A percentile compares a stretch with the other conserved stretches of the same genome.
Conservation (phyloP, 2,113 vertebrate genomes). For the Epinephelus lanceolatus region DNA sequence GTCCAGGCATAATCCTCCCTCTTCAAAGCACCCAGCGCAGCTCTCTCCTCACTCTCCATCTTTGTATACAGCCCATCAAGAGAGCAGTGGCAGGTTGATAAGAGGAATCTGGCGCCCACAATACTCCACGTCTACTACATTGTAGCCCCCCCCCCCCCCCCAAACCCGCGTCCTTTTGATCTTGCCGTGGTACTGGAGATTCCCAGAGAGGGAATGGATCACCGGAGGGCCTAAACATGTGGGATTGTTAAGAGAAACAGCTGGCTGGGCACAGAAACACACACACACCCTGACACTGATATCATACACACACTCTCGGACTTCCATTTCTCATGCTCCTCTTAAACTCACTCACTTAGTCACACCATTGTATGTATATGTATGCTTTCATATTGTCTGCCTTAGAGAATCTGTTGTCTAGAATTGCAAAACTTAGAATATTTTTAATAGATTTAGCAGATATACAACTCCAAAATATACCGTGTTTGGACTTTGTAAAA, state of each 20-base stretch:
- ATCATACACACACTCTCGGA: conserved; percentile 74
- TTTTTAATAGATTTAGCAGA: background rate
- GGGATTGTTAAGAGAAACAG: conserved; percentile 84
- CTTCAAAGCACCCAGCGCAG: conserved; percentile 91
- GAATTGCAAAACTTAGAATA: background rate
- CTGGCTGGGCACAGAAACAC: conserved; percentile 77
- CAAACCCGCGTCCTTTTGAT: conserved; percentile 92
- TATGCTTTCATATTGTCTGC: conserved; percentile 34
- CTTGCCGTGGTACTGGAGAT: conserved; percentile 86
- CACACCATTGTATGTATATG: conserved; percentile 49
- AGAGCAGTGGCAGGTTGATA: conserved; percentile 90
- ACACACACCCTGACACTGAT: conserved; percentile 77
- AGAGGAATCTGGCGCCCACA: conserved; percentile 89
- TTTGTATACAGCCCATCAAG: conserved; percentile 94
- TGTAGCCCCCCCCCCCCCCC: conserved; percentile 72
- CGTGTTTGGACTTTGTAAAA: conserved; percentile 8
- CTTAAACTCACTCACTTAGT: conserved; percentile 66
- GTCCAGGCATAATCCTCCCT: conserved; percentile 88
- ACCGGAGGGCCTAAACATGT: conserved; percentile 80
- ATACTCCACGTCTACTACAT: conserved; percentile 70
- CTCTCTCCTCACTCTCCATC: conserved; percentile 76
- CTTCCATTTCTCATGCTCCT: conserved; percentile 75
- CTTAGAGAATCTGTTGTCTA: conserved; percentile 27
- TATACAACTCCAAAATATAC: background rate
- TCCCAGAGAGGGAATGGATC: conserved; percentile 91